These are phyloP conservation scores for Synergus itoensis DNA, from an alignment of 2,888 invertebrate species.

Conservation along the genomic window DNA sequence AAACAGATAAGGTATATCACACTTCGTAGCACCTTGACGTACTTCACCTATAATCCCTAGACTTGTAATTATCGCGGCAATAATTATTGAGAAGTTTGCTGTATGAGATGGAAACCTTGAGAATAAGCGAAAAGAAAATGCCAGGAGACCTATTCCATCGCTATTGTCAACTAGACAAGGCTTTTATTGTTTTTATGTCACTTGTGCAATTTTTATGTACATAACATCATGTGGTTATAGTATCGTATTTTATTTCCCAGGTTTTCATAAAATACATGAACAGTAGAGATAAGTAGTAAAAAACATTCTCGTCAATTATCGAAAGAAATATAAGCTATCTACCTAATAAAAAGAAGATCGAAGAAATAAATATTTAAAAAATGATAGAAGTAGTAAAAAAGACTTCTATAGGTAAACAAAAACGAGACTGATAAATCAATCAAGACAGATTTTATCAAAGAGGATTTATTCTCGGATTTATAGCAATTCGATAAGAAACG, in stretches of 20 bases:
- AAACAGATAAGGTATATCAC: conserved; percentile 51
- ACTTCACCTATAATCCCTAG: conserved; percentile 26
- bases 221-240: no score
- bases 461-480: background rate
- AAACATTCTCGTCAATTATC: no score
- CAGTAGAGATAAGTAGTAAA: no score
- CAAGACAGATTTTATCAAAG: background rate
- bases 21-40: conserved; percentile 39
- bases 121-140: background rate
- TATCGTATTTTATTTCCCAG: no score
- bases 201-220: background rate
- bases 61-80: conserved; percentile 10
- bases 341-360: background rate
- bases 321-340: background rate
- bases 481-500: background rate
- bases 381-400: background rate
- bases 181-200: background rate
- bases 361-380: background rate
- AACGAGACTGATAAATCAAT: background rate
- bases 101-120: background rate
- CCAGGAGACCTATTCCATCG: background rate
- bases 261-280: no score
- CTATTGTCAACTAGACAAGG: background rate
- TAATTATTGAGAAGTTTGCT: background rate
- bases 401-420: background rate